phyloP scores from a whole-genome alignment of 2,888 invertebrate genomes.

The Lycia hirtaria region DNA sequence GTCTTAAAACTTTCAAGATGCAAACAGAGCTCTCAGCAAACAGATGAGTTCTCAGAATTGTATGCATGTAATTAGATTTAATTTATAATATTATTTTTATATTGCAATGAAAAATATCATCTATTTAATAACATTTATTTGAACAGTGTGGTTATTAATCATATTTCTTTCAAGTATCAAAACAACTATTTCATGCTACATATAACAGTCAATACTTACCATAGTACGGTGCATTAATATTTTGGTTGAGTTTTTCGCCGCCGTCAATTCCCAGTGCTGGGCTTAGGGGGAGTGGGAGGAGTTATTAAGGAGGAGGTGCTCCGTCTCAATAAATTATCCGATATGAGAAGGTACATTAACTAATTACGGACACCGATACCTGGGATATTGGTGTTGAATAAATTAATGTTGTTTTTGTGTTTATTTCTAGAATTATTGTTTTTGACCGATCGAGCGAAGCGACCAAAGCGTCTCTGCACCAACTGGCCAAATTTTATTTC shows the following conservation, averaged over 20 bases:
- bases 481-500: no score
- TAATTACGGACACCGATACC: slow-evolving; percentile 82
- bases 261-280: slow-evolving; percentile 72
- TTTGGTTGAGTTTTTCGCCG: slow-evolving; percentile 84
- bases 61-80: no score
- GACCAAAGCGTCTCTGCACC: no score
- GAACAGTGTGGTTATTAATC: neutral
- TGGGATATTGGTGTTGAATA: slow-evolving; percentile 47
- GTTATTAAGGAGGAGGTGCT: slow-evolving; percentile 64
- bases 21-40: no score
- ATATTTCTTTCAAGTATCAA: slow-evolving; percentile 53
- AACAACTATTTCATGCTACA: slow-evolving; percentile 36
- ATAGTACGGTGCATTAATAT: slow-evolving; percentile 81
- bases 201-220: slow-evolving; percentile 74
- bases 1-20: no score
- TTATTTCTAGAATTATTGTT: neutral
- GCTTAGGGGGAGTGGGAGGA: slow-evolving; percentile 48
- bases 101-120: no score
- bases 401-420: slow-evolving; percentile 12
- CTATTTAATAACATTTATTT: neutral
- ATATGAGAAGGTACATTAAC: slow-evolving; percentile 83
- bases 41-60: no score
- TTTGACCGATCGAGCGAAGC: no score
- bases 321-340: slow-evolving; percentile 84
- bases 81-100: no score